Conservation (phyloP, 1,140 invertebrate species). For the Argopecten irradians region DNA sequence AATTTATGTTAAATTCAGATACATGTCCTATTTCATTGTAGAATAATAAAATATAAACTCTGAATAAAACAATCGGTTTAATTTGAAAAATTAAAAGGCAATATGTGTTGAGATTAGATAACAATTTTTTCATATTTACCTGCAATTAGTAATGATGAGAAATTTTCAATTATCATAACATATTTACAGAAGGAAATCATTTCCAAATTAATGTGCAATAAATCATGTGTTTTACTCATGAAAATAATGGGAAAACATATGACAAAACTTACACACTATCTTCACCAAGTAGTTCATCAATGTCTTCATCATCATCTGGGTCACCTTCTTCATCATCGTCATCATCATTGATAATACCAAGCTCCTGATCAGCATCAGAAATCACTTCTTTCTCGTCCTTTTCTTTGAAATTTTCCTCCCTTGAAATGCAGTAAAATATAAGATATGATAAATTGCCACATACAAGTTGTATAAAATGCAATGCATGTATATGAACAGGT, state of each 20-base stretch:
- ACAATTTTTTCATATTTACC: background rate
- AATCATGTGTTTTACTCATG: background rate
- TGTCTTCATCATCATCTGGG: conserved; percentile 48
- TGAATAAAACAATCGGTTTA: background rate
- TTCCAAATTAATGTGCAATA: background rate
- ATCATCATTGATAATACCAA: conserved; percentile 39
- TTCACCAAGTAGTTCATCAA: conserved; percentile 44
- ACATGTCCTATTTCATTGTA: too few species aligned
- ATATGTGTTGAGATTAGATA: background rate
- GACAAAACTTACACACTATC: background rate
- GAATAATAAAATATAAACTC: background rate
- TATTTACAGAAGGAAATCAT: background rate
- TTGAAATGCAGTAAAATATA: background rate
- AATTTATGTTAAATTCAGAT: too few species aligned
- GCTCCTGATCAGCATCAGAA: conserved; percentile 32
- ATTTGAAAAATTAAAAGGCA: background rate
- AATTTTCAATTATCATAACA: background rate
- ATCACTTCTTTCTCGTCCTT: conserved; percentile 36
- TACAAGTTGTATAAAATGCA: background rate
- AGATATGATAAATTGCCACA: background rate
- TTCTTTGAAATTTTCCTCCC: conserved; percentile 47
- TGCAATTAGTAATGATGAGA: background rate
- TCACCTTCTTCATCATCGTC: conserved; percentile 46
- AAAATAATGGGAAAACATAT: background rate
- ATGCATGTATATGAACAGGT: background rate